Percentiles rank a stretch among this genome's conserved stretches.
Conservation (phyloP, 1,140 invertebrate genomes). For the Drosophila arizonae region DNA sequence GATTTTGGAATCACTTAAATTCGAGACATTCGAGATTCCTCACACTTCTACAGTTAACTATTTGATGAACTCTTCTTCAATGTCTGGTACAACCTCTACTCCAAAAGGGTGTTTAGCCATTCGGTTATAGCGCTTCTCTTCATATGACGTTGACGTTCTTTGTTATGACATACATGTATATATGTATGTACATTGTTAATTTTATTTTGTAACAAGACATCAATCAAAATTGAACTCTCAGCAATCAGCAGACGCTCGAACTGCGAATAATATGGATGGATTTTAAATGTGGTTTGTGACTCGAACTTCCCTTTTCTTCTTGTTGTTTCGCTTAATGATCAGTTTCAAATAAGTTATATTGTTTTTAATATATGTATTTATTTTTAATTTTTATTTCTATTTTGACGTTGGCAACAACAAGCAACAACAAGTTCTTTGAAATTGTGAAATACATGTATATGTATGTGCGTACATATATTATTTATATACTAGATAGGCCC, state of each 20-base stretch:
- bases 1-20: too few species aligned
- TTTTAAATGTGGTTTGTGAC: slow-evolving; percentile 25
- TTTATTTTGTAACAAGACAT: slow-evolving; percentile 39
- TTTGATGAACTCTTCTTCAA: too few species aligned
- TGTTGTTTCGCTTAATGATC: too few species aligned
- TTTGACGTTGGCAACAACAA: slow-evolving; percentile 65
- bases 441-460: slow-evolving; percentile 28
- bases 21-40: too few species aligned
- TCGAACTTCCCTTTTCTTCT: background rate
- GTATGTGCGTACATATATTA: slow-evolving; percentile 24
- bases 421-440: slow-evolving; percentile 38
- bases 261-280: slow-evolving; percentile 25
- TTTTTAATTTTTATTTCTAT: slow-evolving; percentile 40
- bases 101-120: background rate
- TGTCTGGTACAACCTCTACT: too few species aligned
- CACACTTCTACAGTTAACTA: too few species aligned
- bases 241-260: slow-evolving; percentile 53
- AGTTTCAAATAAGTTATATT: slow-evolving; percentile 13
- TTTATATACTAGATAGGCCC: slow-evolving; percentile 3
- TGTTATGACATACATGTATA: background rate
- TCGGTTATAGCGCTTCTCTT: background rate
- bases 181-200: slow-evolving; percentile 11
- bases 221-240: slow-evolving; percentile 71
- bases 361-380: background rate
- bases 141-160: background rate